Conservation (phyloP, 2,797 vertebrate genomes). For the Novumbra hubbsi region DNA sequence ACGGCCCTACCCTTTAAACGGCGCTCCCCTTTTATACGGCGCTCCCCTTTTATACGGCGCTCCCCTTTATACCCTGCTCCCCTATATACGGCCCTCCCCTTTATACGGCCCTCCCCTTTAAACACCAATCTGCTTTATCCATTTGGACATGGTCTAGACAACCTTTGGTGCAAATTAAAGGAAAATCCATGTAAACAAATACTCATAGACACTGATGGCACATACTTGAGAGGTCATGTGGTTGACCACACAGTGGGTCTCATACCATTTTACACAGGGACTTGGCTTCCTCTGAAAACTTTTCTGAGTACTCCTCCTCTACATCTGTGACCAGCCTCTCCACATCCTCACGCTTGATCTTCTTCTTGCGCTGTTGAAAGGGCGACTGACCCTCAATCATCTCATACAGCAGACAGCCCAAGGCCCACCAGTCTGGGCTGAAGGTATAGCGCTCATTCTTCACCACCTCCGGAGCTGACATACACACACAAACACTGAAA, state of each 20-base stretch:
- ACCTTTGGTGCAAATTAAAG: too few relatives aligned
- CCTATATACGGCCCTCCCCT: too few relatives aligned
- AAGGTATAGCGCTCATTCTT: slow-evolving; percentile 94
- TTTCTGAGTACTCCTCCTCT: slow-evolving; percentile 87
- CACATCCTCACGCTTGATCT: slow-evolving; percentile 96
- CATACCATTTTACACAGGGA: slow-evolving; percentile 89
- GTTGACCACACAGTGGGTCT: not conserved
- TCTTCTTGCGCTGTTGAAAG: slow-evolving; percentile 97
- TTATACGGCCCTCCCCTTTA: too few relatives aligned
- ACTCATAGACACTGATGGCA: too few relatives aligned
- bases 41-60: too few relatives aligned
- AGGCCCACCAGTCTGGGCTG: slow-evolving; percentile 97
- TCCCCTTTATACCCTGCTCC: too few relatives aligned
- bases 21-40: too few relatives aligned
- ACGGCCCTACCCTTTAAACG: too few relatives aligned
- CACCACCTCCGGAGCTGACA: slow-evolving; percentile 94
- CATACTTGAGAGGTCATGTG: not conserved
- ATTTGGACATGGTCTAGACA: not conserved
- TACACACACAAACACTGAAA: not conserved
- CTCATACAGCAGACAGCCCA: slow-evolving; percentile 95
- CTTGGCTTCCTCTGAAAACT: slow-evolving; percentile 85
- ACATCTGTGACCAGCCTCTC: slow-evolving; percentile 91
- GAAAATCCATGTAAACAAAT: too few relatives aligned
- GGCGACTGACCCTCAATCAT: slow-evolving; percentile 98
- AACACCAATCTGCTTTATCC: not conserved